Base-by-base conservation (phyloP, 2,888 invertebrate species). In the Cephus sareptanus region DNA sequence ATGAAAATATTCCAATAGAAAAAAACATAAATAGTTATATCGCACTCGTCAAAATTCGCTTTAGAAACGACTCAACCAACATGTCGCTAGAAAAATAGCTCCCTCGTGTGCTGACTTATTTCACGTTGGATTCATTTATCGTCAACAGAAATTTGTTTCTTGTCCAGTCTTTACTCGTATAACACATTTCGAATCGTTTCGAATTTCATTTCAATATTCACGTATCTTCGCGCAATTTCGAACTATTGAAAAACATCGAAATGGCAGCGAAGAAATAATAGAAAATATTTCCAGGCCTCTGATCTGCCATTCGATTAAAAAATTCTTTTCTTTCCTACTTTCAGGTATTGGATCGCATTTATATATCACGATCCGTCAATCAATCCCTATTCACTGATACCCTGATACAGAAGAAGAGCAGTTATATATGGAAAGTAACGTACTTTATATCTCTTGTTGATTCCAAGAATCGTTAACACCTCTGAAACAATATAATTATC, bases 331-430 rank as follows among this genome's bases (percentile, higher is more conserved):
- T 23, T 9, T 23, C 23, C 23, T 23, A 56, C 56, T 56, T 56
- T 56, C 56, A 56, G 23, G 23, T 56, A 56, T 56, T 23, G 56
- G 23, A 56, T 56, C 56, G 56, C 56, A 56, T 23, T 56, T 56
- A 34, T 34, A 34, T 71, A 31, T 71, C 33, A 71, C 71, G 31
- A 71, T 34, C 71, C 33, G 31, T 12, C 33, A 71, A 31, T 71
- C 33, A 71, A 71, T 71, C 71, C 71, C 71, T 31, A 33, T 71
- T 71, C 71, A 71, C 15, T 71, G 71, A 71, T 71, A 71, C 23
- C 33, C 71, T 71, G 71, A 71, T 71, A 71, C 71, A 71, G 71
- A 71, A 71, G 71, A 71, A 71, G 71, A 71, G 71, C 71, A 34
- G 33, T 71, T 31, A 71, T 71, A 23, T 56, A 33, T 71, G 71